phyloP scores from a whole-genome alignment of 1,140 invertebrate genomes.

The Aphidius ervi region DNA sequence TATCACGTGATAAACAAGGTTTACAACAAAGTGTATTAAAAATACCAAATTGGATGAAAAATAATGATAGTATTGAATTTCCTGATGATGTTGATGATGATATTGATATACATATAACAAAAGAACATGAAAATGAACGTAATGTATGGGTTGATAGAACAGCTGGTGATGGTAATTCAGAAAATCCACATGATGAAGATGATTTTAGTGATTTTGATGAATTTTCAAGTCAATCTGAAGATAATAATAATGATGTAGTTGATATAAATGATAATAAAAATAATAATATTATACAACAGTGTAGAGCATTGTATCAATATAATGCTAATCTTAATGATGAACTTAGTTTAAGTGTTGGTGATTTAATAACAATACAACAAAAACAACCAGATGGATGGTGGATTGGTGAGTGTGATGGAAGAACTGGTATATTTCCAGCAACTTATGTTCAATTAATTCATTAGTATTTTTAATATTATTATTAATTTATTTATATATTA shows the following conservation, averaged over 20 bases:
- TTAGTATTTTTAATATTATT: constrained; percentile 19
- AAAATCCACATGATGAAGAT: constrained; percentile 47
- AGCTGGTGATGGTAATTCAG: constrained; percentile 75
- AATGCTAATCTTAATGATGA: constrained; percentile 85
- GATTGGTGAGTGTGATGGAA: constrained; percentile 82
- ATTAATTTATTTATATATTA: too few species aligned
- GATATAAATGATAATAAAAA: constrained; percentile 38
- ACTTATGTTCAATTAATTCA: constrained; percentile 76
- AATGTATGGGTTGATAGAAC: constrained; percentile 70
- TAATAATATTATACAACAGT: constrained; percentile 57
- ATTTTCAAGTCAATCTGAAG: constrained; percentile 49
- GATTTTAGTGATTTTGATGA: constrained; percentile 58
- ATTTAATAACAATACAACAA: constrained; percentile 82
- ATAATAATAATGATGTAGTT: constrained; percentile 45
- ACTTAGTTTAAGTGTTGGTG: constrained; percentile 76
- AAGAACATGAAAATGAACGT: constrained; percentile 44
- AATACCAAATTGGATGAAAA: constrained; percentile 74
- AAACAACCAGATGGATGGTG: constrained; percentile 95
- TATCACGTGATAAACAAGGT: constrained; percentile 85
- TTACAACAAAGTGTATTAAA: constrained; percentile 81
- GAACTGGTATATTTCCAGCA: constrained; percentile 86
- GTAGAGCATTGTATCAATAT: constrained; percentile 83
- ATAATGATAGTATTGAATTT: constrained; percentile 53
- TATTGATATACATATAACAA: constrained; percentile 37
- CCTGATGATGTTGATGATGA: constrained; percentile 60